Conservation (phyloP, 1,140 invertebrate genomes). For the Trinorchestia longiramus region DNA sequence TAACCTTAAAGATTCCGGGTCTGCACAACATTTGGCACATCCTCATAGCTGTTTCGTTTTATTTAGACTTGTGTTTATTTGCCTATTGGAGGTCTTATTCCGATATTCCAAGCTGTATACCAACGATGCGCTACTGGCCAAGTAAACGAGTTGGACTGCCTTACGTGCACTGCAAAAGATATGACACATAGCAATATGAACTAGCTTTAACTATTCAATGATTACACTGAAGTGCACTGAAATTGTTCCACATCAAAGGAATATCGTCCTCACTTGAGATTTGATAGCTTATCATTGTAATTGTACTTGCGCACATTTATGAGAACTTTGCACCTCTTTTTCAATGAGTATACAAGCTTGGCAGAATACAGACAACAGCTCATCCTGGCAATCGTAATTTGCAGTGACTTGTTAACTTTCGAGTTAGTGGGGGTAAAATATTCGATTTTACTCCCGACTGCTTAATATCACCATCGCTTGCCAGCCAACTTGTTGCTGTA, state of each 20-base stretch:
- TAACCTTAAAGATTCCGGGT: conserved; percentile 81
- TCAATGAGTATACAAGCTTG: neutral
- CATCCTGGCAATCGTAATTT: neutral
- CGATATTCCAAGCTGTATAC: conserved; percentile 76
- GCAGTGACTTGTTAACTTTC: neutral
- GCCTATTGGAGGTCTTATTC: conserved; percentile 80
- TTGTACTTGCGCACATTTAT: neutral
- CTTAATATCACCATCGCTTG: too few species aligned
- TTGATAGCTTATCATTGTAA: neutral
- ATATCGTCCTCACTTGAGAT: neutral
- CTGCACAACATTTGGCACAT: conserved; percentile 85
- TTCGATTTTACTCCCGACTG: too few species aligned
- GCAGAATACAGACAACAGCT: neutral
- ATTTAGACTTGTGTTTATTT: conserved; percentile 81
- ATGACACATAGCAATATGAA: neutral
- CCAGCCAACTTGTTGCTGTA: too few species aligned
- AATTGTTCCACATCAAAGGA: neutral
- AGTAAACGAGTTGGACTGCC: conserved; percentile 68
- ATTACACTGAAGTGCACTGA: neutral
- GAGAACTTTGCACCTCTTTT: neutral
- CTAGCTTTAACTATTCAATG: neutral
- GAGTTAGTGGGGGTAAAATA: too few species aligned
- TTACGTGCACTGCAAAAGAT: conserved; percentile 61
- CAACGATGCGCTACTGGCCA: conserved; percentile 81
- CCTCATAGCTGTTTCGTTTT: conserved; percentile 83